phyloP scores from a whole-genome alignment of 2,888 invertebrate genomes.

The Epistrophella euchroma region DNA sequence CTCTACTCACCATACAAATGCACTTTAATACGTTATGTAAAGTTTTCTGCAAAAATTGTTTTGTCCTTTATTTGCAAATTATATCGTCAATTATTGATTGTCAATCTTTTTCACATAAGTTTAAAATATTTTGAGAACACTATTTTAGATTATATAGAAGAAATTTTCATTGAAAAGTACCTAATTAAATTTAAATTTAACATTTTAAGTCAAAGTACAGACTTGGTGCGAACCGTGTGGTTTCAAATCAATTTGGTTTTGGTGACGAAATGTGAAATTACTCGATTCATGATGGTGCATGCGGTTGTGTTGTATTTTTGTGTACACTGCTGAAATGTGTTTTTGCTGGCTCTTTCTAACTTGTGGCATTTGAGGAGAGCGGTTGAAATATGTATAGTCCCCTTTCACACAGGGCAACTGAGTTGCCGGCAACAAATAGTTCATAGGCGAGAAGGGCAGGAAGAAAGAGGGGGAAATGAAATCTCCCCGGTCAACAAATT shows the following conservation, averaged over 20 bases:
- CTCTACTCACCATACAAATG: constrained; percentile 60
- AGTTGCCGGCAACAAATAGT: too few relatives aligned
- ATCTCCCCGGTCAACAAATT: too few relatives aligned
- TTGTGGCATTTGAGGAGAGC: not conserved
- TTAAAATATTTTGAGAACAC: constrained; percentile 46
- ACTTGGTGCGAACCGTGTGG: constrained; percentile 31
- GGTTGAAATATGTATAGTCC: constrained; percentile 33
- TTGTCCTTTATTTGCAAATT: constrained; percentile 18
- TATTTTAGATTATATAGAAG: constrained; percentile 42
- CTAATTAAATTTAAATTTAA: constrained; percentile 46
- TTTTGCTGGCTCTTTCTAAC: constrained; percentile 34
- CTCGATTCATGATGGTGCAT: constrained; percentile 51
- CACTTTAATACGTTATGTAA: constrained; percentile 54
- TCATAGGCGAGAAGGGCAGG: too few relatives aligned
- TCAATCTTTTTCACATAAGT: constrained; percentile 38
- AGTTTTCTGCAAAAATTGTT: constrained; percentile 32
- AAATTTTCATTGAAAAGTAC: constrained; percentile 32
- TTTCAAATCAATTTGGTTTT: constrained; percentile 12
- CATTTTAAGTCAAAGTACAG: constrained; percentile 36
- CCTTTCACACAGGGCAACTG: too few relatives aligned
- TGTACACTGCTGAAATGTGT: not conserved
- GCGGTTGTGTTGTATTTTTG: constrained; percentile 50
- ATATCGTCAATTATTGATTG: constrained; percentile 28
- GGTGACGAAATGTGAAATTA: constrained; percentile 51
- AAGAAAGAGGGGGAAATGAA: too few relatives aligned